Conservation (phyloP, 2,113 vertebrate genomes). For the Phylloscopus trochiloides region DNA sequence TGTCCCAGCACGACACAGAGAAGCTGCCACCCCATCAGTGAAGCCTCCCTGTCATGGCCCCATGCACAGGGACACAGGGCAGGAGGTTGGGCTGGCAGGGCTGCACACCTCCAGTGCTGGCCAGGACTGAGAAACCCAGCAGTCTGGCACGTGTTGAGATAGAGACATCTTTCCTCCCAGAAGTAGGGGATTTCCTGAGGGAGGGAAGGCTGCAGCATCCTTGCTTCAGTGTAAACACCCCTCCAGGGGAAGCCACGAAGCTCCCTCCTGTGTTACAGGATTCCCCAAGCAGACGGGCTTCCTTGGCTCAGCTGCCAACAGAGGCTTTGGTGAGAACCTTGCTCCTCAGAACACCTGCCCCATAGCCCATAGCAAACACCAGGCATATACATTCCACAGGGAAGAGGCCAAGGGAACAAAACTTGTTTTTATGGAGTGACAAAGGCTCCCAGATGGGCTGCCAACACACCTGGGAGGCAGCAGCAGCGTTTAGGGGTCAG, state of each 20-base stretch:
- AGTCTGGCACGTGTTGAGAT: background rate
- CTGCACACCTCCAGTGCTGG: background rate
- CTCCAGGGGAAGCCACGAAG: rapidly evolving
- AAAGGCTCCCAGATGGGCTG: background rate
- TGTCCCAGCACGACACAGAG: rapidly evolving
- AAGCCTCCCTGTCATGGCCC: rapidly evolving
- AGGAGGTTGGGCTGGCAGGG: background rate
- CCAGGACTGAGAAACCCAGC: background rate
- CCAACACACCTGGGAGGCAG: background rate
- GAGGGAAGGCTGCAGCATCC: background rate
- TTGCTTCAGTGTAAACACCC: background rate
- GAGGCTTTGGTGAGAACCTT: background rate
- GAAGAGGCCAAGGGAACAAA: background rate
- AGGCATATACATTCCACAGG: rapidly evolving
- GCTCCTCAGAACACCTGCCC: rapidly evolving
- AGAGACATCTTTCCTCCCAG: background rate
- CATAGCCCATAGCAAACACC: background rate
- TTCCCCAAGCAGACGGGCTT: background rate
- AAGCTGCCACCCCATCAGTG: rapidly evolving
- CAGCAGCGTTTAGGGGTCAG: background rate
- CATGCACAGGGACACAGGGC: background rate
- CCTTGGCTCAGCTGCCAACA: background rate
- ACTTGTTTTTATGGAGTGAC: background rate
- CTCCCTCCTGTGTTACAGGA: rapidly evolving
- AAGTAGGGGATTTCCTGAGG: background rate